These are phyloP conservation scores for Psilopsiagon aymara DNA, from an alignment of 2,113 vertebrate genomes.

Conservation along the genomic window DNA sequence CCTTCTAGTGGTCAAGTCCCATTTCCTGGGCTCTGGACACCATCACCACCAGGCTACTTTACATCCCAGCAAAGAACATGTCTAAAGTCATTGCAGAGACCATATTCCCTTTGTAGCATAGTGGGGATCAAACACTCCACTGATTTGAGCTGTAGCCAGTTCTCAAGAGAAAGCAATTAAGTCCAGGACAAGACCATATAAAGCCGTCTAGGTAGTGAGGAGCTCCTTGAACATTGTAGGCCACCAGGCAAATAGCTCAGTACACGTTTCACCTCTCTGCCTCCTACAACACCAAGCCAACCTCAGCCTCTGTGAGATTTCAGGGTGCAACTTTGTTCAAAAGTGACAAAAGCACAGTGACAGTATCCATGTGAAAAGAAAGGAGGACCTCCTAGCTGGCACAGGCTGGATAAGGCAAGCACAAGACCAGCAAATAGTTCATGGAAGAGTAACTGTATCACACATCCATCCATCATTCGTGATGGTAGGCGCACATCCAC, in stretches of 20 bases:
- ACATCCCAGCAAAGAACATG: not conserved
- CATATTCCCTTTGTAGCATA: not conserved
- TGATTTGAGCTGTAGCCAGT: not conserved
- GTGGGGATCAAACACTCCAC: not conserved
- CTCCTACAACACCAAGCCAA: not conserved
- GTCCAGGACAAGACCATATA: not conserved
- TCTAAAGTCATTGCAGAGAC: not conserved
- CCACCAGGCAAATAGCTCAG: not conserved
- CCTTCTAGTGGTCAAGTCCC: not conserved
- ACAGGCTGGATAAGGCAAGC: not conserved
- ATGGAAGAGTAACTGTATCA: not conserved
- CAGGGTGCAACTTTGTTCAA: not conserved
- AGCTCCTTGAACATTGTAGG: not conserved
- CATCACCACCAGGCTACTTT: not conserved
- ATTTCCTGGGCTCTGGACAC: not conserved
- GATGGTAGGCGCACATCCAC: not conserved
- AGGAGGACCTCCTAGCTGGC: not conserved
- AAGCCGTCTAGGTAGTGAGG: not conserved
- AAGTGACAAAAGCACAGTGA: not conserved
- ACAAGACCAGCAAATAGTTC: not conserved
- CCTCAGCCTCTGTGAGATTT: not conserved
- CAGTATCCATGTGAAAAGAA: not conserved
- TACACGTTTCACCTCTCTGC: not conserved
- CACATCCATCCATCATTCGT: not conserved
- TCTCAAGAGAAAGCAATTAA: not conserved